These are phyloP conservation scores for Morinoia aosen DNA, from an alignment of 2,888 invertebrate species.

Conservation along the genomic window DNA sequence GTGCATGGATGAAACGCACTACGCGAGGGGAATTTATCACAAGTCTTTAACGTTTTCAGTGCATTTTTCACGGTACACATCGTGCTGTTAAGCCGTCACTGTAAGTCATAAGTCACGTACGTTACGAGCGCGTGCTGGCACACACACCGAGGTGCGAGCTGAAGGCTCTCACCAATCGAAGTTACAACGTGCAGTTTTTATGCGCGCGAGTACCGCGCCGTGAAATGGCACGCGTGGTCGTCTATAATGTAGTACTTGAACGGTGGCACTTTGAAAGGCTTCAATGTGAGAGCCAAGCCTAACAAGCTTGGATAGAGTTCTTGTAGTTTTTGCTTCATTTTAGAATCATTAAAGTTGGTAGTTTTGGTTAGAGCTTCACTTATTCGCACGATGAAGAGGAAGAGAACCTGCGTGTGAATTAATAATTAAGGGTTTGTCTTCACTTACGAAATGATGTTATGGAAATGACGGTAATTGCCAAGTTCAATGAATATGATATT, in stretches of 20 bases:
- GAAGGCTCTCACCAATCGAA: background rate
- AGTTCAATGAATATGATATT: no score
- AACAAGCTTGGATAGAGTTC: constrained; percentile 3
- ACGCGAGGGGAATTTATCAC: background rate
- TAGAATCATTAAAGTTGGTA: background rate
- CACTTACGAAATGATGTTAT: no score
- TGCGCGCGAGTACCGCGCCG: background rate
- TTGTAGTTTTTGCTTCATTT: background rate
- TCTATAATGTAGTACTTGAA: background rate
- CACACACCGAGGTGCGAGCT: background rate
- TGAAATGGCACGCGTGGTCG: background rate
- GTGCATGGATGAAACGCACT: background rate
- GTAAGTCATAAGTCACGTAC: background rate
- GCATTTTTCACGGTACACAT: background rate
- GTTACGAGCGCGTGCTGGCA: background rate
- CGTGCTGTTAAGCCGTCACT: background rate
- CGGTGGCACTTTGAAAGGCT: background rate
- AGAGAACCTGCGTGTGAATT: no score
- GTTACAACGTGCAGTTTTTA: background rate
- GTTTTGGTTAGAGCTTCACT: no score
- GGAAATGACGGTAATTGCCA: no score
- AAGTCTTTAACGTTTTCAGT: background rate
- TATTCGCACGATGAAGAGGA: no score
- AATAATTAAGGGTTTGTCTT: no score
- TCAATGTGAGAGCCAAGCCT: background rate